Evolutionary conservation across 2,888 invertebrate genomes (phyloP).

Genomic region (Pristionchus maxplancki): DNA sequence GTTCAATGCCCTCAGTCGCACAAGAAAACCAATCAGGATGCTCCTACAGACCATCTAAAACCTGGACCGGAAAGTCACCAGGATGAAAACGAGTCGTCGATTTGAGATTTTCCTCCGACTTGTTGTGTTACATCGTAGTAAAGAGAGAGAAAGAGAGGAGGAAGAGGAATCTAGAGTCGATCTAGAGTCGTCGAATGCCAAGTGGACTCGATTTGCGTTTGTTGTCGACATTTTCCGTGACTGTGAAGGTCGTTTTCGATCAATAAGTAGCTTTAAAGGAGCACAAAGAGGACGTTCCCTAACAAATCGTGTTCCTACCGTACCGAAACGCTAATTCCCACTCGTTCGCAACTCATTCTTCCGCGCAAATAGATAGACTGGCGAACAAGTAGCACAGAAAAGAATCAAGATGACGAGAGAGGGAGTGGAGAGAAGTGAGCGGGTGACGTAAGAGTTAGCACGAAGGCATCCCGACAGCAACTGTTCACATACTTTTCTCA

Average conservation of each 20-base stretch:
- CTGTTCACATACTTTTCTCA: background rate
- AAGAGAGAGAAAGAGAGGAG: background rate
- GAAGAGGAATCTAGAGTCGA: background rate
- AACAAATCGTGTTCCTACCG: background rate
- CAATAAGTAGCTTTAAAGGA: conserved; percentile 5
- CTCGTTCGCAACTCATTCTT: conserved; percentile 5
- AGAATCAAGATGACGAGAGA: conserved; percentile 38
- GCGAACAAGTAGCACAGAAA: conserved; percentile 16
- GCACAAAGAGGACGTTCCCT: background rate
- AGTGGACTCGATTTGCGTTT: conserved; percentile 8
- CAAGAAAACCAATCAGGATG: conserved; percentile 16
- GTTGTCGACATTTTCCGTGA: background rate
- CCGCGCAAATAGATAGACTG: conserved; percentile 10
- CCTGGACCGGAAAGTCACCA: background rate
- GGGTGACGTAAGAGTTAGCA: conserved; percentile 23
- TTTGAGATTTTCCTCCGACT: background rate
- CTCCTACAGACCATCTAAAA: background rate
- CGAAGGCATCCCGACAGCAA: background rate
- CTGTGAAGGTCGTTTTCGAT: background rate
- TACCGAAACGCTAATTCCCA: conserved; percentile 28
- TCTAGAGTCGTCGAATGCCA: background rate
- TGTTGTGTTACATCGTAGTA: conserved; percentile 32
- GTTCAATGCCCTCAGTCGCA: conserved; percentile 1
- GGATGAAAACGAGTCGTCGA: background rate
- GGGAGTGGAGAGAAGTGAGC: background rate